Conservation (phyloP, 2,113 vertebrate species). For the Haemorhous mexicanus region DNA sequence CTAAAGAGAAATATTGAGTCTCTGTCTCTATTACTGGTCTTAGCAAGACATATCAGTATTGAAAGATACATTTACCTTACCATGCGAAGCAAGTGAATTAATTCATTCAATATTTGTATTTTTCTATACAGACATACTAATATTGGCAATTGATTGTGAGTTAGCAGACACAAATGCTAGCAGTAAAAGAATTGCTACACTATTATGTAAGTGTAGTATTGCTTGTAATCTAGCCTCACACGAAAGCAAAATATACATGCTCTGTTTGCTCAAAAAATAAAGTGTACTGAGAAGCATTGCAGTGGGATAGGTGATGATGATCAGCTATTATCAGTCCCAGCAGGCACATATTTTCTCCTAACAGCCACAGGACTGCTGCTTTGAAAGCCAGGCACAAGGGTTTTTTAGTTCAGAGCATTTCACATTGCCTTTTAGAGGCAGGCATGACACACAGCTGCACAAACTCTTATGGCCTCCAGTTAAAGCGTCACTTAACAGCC, state of each 20-base stretch:
- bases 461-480: slow-evolving; percentile 68
- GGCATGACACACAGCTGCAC: slow-evolving; percentile 62
- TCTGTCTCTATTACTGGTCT: slow-evolving; percentile 46
- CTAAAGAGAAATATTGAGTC: slow-evolving; percentile 45
- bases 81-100: slow-evolving; percentile 22
- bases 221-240: slow-evolving; percentile 59
- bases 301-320: slow-evolving; percentile 69
- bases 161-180: slow-evolving; percentile 39
- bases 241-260: slow-evolving; percentile 73
- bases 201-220: slow-evolving; percentile 51
- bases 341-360: slow-evolving; percentile 65
- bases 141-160: background rate
- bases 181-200: slow-evolving; percentile 48
- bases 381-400: slow-evolving; percentile 55
- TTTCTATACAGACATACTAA: background rate
- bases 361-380: slow-evolving; percentile 47
- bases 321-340: slow-evolving; percentile 72
- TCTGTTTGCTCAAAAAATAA: slow-evolving; percentile 68
- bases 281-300: slow-evolving; percentile 64
- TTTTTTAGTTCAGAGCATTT: slow-evolving; percentile 64
- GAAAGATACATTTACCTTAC: slow-evolving; percentile 53
- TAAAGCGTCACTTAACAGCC: slow-evolving; percentile 67
- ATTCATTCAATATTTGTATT: slow-evolving; percentile 31
- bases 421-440: slow-evolving; percentile 64
- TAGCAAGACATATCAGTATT: background rate